A percentile compares a stretch with the other conserved stretches of the same genome.
Evolutionary conservation across 2,888 invertebrate species (phyloP).

Genomic region (Lapara coniferarum): DNA sequence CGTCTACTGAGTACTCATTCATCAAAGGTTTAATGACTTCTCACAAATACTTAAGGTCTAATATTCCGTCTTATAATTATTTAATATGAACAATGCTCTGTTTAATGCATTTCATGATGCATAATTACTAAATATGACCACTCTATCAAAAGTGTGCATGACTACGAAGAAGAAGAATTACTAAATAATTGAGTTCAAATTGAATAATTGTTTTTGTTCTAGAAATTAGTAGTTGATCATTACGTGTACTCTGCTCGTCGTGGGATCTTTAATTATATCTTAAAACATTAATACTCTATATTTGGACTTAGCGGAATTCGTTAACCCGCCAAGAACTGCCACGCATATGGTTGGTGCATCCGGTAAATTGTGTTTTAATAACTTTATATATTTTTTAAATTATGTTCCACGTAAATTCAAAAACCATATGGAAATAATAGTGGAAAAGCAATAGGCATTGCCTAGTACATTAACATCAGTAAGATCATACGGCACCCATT

Average conservation of each 20-base stretch:
- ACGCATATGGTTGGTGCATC: slow-evolving; percentile 31
- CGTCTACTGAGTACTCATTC: slow-evolving; percentile 1
- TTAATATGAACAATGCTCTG: not conserved
- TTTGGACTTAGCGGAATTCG: slow-evolving; percentile 4
- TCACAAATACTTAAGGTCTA: not conserved
- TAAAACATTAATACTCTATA: slow-evolving; percentile 4
- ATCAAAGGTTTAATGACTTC: not conserved
- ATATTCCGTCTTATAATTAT: not conserved
- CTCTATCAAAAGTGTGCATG: no score
- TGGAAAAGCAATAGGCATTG: not conserved
- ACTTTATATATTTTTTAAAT: slow-evolving; percentile 48
- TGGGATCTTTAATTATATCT: not conserved
- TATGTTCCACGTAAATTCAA: not conserved
- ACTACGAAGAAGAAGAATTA: no score
- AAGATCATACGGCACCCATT: no score
- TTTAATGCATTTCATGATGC: not conserved
- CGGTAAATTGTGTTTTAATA: slow-evolving; percentile 65
- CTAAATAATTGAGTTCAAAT: no score
- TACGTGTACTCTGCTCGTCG: not conserved
- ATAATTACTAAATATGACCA: no score
- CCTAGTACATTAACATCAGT: no score
- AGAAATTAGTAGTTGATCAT: not conserved
- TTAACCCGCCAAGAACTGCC: slow-evolving; percentile 47
- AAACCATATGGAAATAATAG: not conserved
- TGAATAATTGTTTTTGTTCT: not conserved